Evolutionary conservation across 2,888 invertebrate genomes (phyloP), one percentile per base, ranked within the genome.

Genomic region (Diplolepis rosae): DNA sequence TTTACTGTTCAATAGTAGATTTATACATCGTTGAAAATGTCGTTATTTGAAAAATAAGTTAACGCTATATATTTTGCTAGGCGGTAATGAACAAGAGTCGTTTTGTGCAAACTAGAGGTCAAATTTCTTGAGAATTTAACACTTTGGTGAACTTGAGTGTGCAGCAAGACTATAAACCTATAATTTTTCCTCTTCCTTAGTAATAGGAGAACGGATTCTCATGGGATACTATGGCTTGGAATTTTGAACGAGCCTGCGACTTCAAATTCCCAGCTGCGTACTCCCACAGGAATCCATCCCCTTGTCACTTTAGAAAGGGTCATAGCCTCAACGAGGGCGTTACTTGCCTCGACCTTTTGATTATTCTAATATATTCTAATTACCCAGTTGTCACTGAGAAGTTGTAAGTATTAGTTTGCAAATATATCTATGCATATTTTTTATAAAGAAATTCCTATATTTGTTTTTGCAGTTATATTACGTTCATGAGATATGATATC

Each of bases 361-460:
- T 61, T 61, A 61, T 61, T 61, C 39, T 61, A 61, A 61, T 61
- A 61, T 61, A 61, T 61, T 61, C 61, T 61, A 61, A 61, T 61
- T 61, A 39, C 61, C 24, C 35, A 24, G 39, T 61, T n/a, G 61
- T 61, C 39, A 61, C 39, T 39, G 24, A 7, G 24, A 9, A 61
- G 61, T 61, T 9, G 9, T 35, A 61, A 61, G n/a, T 39, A 61
- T 61, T 39, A n/a, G 24, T n/a, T 35, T 61, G 61, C 39, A 61
- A 61, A 61, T 61, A 39, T 35, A 22, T 24, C 39, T 24, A 35
- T 35, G 13, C 24, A 61, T 39, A 39, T 61, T 39, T 35, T 61
- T 39, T n/a, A 15, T 22, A 22, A 22, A 18, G 22, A 56, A 22
- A 56, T 56, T 56, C 15, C 15, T 5, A 42, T n/a, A n/a, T n/a